Evolutionary conservation across 2,113 vertebrate species (phyloP), one percentile per base, ranked within the genome.

Genomic region (Proterorhinus semilunaris): DNA sequence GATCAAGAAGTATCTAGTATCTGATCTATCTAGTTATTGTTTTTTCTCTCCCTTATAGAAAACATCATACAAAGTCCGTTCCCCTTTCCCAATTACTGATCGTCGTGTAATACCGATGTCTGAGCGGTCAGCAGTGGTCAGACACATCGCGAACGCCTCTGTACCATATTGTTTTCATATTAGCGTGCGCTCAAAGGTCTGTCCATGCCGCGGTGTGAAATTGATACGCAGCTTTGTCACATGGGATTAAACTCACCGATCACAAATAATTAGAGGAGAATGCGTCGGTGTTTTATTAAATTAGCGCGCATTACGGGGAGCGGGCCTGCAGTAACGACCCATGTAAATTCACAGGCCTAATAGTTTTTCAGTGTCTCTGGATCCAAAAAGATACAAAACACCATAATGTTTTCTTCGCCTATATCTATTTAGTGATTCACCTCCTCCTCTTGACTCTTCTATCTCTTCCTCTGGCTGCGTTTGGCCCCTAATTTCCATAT

Each of bases 401-500:
- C 59, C 64, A 44, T 70, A 45, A 66, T 42, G 42, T 53, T 49
- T 66, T 12, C 47, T 68, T 67, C 54, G 43, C 43, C 0, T 17
- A 10, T 65, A 67, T 66, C 66, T 74, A 75, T 72, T 53, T 73
- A 63, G 62, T 65, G 62, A 50, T 48, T 48, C 62, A 6, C 65
- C 49, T 54, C 54, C 65, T 65, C 45, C 75, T 46, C 69, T 36
- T 44, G 15, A 45, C 58, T 44, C 27, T 53, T 53, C 55, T 58
- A 58, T 54, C 51, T 76, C 51, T 45, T 65, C 70, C 50, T 50
- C 53, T 16, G 50, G 44, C 52, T 69, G 67, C 74, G 74, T 76
- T 65, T 69, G 85, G 83, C 85, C 84, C 75, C 92, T 94, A 93
- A 98, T 98, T 96, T 96, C 93, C 96, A 98, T 98, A 93, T 93